Conservation (phyloP, 2,113 vertebrate genomes). For the Corydoras sp. region DNA sequence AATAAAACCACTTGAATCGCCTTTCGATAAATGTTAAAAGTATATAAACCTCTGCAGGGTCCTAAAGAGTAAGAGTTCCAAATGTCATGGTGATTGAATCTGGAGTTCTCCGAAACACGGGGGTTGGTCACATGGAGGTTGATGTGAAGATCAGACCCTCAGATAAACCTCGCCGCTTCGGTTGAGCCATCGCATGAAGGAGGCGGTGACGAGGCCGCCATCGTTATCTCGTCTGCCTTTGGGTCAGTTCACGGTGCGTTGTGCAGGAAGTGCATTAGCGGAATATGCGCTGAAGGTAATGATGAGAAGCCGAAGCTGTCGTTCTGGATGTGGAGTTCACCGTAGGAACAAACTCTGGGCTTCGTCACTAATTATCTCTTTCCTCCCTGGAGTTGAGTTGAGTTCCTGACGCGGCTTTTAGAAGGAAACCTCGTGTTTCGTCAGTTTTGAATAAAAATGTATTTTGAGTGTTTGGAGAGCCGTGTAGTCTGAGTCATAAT, state of each 20-base stretch:
- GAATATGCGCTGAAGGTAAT: background rate
- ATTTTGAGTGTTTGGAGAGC: slow-evolving; percentile 1
- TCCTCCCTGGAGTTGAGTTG: background rate
- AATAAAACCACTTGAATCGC: too few species aligned
- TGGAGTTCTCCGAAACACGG: too few species aligned
- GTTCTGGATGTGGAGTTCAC: background rate
- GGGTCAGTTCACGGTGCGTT: slow-evolving; percentile 1
- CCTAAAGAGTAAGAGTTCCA: too few species aligned
- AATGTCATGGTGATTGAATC: too few species aligned
- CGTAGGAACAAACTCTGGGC: background rate
- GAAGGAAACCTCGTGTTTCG: background rate
- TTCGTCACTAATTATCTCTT: background rate
- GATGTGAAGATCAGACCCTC: background rate
- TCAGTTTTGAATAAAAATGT: slow-evolving; percentile 2
- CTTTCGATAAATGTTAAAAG: too few species aligned
- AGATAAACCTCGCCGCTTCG: slow-evolving; percentile 2
- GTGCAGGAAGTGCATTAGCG: background rate
- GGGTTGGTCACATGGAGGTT: background rate
- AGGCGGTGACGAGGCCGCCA: background rate
- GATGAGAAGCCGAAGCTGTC: background rate
- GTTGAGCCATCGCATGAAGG: background rate
- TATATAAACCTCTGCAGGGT: too few species aligned
- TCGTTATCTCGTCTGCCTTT: background rate
- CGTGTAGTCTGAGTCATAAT: background rate
- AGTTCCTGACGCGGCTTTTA: slow-evolving; percentile 10